Percentiles rank a stretch among this genome's conserved stretches.
Evolutionary conservation across 2,113 vertebrate species (phyloP).

Genomic region (Neotoma lepida): DNA sequence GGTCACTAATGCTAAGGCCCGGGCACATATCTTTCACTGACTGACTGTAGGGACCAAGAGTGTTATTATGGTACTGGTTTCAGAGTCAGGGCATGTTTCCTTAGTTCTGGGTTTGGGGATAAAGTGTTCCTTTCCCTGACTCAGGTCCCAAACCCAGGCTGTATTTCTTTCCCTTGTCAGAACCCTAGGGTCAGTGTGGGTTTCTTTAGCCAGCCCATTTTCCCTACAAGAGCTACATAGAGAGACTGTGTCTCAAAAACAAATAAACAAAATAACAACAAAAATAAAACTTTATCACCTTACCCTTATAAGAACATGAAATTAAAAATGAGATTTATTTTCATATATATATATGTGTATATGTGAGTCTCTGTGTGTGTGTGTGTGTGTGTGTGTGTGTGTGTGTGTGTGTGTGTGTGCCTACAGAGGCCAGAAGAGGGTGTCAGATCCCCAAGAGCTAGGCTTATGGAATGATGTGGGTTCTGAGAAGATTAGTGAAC

Average conservation of each 20-base stretch:
- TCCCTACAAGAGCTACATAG: not conserved
- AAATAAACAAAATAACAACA: not conserved
- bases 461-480: not conserved
- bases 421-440: not conserved
- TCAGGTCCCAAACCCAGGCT: too few species aligned
- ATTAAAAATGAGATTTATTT: not conserved
- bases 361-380: not conserved
- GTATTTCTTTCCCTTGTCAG: too few species aligned
- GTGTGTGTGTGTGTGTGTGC: fast-evolving
- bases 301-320: not conserved
- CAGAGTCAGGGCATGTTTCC: too few species aligned
- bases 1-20: too few species aligned
- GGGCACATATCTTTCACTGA: too few species aligned
- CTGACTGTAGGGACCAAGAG: too few species aligned
- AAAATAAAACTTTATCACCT: not conserved
- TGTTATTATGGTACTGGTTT: too few species aligned
- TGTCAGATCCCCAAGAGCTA: not conserved
- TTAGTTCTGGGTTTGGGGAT: too few species aligned
- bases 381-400: not conserved
- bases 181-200: too few species aligned
- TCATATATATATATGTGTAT: not conserved
- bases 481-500: too few species aligned
- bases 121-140: too few species aligned
- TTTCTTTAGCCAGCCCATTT: too few species aligned
- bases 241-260: not conserved